Evolutionary conservation across 2,888 invertebrate species (phyloP), one percentile per base, ranked within the genome.

Genomic region (Mesorhabditis belari): DNA sequence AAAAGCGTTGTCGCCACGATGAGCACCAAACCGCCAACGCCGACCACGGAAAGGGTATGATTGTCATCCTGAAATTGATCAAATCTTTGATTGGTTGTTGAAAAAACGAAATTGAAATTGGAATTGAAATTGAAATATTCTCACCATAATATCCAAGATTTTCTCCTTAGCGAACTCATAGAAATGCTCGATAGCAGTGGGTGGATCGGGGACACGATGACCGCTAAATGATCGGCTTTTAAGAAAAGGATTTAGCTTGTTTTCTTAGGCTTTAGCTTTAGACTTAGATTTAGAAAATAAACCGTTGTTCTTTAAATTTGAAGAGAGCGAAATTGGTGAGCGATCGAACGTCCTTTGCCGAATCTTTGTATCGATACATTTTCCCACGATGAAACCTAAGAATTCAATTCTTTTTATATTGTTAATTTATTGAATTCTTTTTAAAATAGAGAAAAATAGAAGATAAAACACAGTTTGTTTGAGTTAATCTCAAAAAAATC

Each of bases 361-460:
- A 60, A 5, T 81, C 81, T 62, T 75, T 77, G 68, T 81, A 80
- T 25, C 79, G 74, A 62, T 79, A 80, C 72, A 80, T 73, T 64
- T 80, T 80, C 52, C 80, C 80, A 9, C 79, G 75, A 57, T 80
- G 80, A 67, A 80, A 74, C 35, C 79, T 79, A 50, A 29, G 62
- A 57, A 35, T 5, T 1, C 5, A 25, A 3, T 6, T 3, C 17
- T 9, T 24, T 25, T 6, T 35, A 2, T n/a, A 1, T n/a, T n/a
- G n/a, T n/a, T n/a, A n/a, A n/a, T n/a, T n/a, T n/a, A n/a, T n/a
- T n/a, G n/a, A n/a, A n/a, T n/a, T n/a, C n/a, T n/a, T n/a, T n/a
- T n/a, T n/a, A n/a, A n/a, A n/a, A n/a, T n/a, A n/a, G n/a, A n/a
- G n/a, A n/a, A n/a, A n/a, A n/a, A n/a, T n/a, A n/a, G n/a, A n/a